A percentile compares a stretch with the other conserved stretches of the same genome.
Evolutionary conservation across 2,113 vertebrate genomes (phyloP).

Genomic region (Noctilio leporinus): DNA sequence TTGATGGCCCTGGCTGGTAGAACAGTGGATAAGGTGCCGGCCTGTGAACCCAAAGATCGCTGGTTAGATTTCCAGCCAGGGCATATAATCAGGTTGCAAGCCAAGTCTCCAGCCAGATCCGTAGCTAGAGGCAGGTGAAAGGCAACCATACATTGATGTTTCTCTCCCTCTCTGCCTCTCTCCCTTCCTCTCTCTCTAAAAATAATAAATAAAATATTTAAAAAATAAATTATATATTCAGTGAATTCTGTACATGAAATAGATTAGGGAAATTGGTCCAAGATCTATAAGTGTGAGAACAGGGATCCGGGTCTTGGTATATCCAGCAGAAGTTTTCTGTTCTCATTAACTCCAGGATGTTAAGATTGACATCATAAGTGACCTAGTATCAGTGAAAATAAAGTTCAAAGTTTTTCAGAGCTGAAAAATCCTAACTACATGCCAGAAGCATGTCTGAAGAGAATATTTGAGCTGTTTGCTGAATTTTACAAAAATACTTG

Average conservation of each 20-base stretch:
- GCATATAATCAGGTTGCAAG: no score
- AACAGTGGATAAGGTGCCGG: no score
- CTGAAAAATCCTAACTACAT: not conserved
- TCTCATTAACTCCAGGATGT: accelerated
- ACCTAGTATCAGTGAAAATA: not conserved
- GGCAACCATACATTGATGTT: no score
- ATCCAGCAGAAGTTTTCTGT: not conserved
- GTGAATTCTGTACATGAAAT: not conserved
- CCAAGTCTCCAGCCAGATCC: no score
- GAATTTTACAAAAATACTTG: not conserved
- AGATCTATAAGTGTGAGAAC: not conserved
- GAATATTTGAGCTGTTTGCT: not conserved
- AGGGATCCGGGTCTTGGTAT: not conserved
- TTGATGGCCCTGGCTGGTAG: no score
- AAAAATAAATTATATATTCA: not conserved
- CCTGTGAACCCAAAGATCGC: no score
- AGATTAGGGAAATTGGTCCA: not conserved
- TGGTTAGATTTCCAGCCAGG: no score
- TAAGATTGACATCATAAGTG: not conserved
- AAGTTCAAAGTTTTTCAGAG: not conserved
- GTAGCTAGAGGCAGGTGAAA: no score
- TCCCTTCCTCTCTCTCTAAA: no score
- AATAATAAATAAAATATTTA: no score
- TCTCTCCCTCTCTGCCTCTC: no score
- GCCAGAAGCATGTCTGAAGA: not conserved